Evolutionary conservation across 2,113 vertebrate genomes (phyloP), one percentile per base, ranked within the genome.

Genomic region (Osmerus eperlanus): DNA sequence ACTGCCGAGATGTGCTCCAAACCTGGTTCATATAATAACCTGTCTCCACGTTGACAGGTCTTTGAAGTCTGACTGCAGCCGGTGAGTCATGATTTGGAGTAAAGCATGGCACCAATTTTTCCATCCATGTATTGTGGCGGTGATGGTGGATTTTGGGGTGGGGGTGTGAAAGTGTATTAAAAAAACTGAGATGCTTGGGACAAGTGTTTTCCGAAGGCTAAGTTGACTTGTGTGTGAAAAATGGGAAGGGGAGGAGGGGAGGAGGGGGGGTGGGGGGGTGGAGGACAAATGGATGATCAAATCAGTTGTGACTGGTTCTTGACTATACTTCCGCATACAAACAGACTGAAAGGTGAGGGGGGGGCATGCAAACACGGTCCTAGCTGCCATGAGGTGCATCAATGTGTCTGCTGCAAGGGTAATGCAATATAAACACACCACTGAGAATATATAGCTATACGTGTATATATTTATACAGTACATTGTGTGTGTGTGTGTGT

Each of bases 11-110:
- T 77, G 72, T 74, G 67, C 67, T 74, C 64, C 74, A 77, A 81
- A 74, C 68, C 3, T 69, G 74, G 80, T 78, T 80, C 76, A 65
- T 56, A 72, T 80, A 82, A 85, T 80, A 82, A 80, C 80, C 80
- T 82, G 83, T 82, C 80, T 80, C 52, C 41, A 13, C 58, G 51
- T 71, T 76, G 70, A 76, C 75, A 59, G 81, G 47, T 59, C 47
- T 84, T 78, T 73, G 56, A 72, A 75, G 56, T 54, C 73, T 80
- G 75, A 74, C 75, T 73, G 73, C 68, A 14, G 13, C 14, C 15
- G 28, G 61, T 36, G 62, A 52, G 55, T 76, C 76, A 62, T 25
- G 74, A 47, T 28, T 29, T 71, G 25, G 16, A 25, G 32, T 61
- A 51, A 59, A 69, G 15, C 5, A 69, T 18, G 16, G 23, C 36